phyloP scores from a whole-genome alignment of 2,113 vertebrate genomes.

The Laticauda laticaudata region DNA sequence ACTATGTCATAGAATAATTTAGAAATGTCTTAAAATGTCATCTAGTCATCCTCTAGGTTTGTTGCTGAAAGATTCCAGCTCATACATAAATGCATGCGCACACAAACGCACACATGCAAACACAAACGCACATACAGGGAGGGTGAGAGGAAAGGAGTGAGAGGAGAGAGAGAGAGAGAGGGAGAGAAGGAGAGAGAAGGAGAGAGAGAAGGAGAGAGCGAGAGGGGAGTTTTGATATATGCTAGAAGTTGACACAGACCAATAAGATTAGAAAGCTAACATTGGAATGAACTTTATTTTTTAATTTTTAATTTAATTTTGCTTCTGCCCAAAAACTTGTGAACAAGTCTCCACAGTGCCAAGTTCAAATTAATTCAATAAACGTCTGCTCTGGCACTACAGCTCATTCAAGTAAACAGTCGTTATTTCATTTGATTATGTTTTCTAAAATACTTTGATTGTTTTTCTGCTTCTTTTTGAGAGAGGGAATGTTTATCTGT shows the following conservation, averaged over 20 bases:
- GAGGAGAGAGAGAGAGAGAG: too few relatives aligned
- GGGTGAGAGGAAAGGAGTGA: not conserved
- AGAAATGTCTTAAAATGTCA: not conserved
- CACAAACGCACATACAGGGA: not conserved
- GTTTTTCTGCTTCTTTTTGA: not conserved
- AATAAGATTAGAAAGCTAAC: not conserved
- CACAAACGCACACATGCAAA: rapidly evolving
- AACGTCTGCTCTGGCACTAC: not conserved
- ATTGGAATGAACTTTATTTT: not conserved
- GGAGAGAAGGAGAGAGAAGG: too few relatives aligned
- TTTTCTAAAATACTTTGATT: not conserved
- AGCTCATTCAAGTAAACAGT: not conserved
- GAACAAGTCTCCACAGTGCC: not conserved
- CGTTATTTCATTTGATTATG: not conserved
- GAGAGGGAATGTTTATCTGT: not conserved
- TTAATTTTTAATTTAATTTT: not conserved
- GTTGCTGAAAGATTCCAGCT: not conserved
- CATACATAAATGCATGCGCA: not conserved
- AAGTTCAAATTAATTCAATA: not conserved
- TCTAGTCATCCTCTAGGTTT: not conserved
- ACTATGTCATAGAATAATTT: not conserved
- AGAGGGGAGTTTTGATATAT: not conserved
- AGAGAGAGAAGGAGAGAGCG: too few relatives aligned
- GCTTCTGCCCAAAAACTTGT: not conserved
- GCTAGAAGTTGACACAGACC: too few relatives aligned